Base-by-base conservation (phyloP, 2,113 vertebrate genomes). In the Atherinomorus stipes region DNA sequence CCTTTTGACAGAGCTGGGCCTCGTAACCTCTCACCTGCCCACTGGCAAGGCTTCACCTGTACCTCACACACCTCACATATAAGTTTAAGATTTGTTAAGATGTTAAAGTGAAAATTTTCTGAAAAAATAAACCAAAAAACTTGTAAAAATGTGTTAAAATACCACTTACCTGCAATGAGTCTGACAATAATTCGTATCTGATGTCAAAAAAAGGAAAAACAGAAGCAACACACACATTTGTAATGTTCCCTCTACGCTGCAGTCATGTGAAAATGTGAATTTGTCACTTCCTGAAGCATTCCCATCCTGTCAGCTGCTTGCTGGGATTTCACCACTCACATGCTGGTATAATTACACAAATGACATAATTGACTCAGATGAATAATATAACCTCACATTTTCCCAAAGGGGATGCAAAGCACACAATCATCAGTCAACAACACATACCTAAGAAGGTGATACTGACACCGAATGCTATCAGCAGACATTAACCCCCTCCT, bases 281-380 rank as follows among this genome's bases (percentile, higher is more conserved):
- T 50, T 59, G 56, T 72, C 60, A 52, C 73, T 71, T 74, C 83
- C 78, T 81, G 78, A 47, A 58, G 40, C 49, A 50, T 49, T 72
- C 19, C 23, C 19, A 19, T 69, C 75, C 67, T 62, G 75, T 84
- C 78, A 75, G 76, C 59, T 56, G 64, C 83, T 53, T 47, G 76
- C 84, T 88, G 88, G 72, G 78, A 74, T 56, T 44, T 66, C 69
- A 51, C 58, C 82, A 52, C 57, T 77, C 66, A 38, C 83, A 68
- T 23, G 81, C 80, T 68, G 84, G 19, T 72, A 42, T 88, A 83
- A 88, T 88, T 78, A 66, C 57, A 76, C 76, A 85, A 85, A 87
- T 89, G 28, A 73, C 34, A 85, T 78, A 88, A 90, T 82, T 86
- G 85, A 65, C 58, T 38, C 58, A 28, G 47, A 81, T 83, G 44